Percentiles rank a stretch among this genome's conserved stretches.
Evolutionary conservation across 2,797 vertebrate genomes (phyloP).

Genomic region (Intellagama lesueurii): DNA sequence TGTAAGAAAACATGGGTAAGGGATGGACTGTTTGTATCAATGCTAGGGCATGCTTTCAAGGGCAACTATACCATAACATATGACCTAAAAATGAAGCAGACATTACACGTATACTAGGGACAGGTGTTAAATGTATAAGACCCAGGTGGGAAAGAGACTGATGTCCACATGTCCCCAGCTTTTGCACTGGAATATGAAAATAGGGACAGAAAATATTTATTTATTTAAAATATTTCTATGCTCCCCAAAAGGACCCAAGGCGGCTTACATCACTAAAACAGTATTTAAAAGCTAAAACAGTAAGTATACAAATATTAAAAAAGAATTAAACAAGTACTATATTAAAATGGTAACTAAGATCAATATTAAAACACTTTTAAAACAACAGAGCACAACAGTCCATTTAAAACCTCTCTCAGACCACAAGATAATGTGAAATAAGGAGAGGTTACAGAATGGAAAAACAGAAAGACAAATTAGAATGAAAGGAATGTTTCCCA

Average conservation of each 20-base stretch:
- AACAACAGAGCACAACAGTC: too few species aligned
- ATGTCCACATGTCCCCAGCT: not conserved
- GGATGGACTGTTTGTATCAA: not conserved
- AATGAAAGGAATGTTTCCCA: not conserved
- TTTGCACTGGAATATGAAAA: not conserved
- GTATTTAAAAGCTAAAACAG: too few species aligned
- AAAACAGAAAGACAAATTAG: not conserved
- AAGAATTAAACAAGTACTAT: too few species aligned
- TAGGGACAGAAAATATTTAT: not conserved
- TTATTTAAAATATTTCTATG: too few species aligned
- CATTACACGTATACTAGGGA: not conserved
- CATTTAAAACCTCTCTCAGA: too few species aligned
- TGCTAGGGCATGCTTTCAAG: not conserved
- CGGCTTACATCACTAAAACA: too few species aligned
- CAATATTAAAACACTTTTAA: too few species aligned
- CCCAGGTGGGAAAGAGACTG: not conserved
- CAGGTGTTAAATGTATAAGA: slow-evolving; percentile 1
- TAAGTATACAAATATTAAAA: too few species aligned
- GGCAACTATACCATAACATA: not conserved
- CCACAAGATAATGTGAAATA: not conserved
- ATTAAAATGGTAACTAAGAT: too few species aligned
- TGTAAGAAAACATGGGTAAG: not conserved
- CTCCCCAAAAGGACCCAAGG: too few species aligned
- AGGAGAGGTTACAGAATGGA: not conserved
- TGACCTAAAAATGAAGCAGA: not conserved